Evolutionary conservation across 2,113 vertebrate species (phyloP).

Genomic region (Psilopogon haemacephalus): DNA sequence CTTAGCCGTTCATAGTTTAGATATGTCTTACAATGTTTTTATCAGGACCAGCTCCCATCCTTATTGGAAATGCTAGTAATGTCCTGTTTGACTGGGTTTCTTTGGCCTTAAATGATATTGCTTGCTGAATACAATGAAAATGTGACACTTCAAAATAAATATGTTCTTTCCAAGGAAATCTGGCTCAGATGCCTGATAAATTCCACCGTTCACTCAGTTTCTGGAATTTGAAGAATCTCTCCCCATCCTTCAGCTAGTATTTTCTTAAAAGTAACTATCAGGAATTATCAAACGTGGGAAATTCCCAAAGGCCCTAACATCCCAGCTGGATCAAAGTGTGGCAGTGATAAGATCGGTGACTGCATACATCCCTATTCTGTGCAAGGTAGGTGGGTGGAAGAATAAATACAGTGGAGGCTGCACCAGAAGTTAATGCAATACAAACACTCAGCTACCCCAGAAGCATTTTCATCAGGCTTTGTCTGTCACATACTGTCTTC

Average conservation of each 20-base stretch:
- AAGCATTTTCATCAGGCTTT: conserved; percentile 34
- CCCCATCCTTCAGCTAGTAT: conserved; percentile 65
- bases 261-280: conserved; percentile 66
- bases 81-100: conserved; percentile 23
- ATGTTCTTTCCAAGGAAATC: conserved; percentile 60
- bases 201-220: conserved; percentile 25
- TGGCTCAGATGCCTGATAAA: conserved; percentile 3
- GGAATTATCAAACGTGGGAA: conserved; percentile 53
- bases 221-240: conserved; percentile 63
- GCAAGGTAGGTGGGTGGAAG: conserved; percentile 57
- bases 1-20: background rate
- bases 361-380: conserved; percentile 56
- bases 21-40: conserved; percentile 22
- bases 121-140: conserved; percentile 45
- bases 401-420: conserved; percentile 20
- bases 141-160: conserved; percentile 56
- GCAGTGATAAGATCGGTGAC: conserved; percentile 57
- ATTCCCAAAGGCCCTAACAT: conserved; percentile 53
- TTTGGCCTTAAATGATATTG: background rate
- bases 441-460: conserved; percentile 34
- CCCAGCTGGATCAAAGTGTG: conserved; percentile 54
- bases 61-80: conserved; percentile 50
- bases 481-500: conserved; percentile 1
- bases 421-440: conserved; percentile 39
- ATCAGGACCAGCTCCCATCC: background rate